Evolutionary conservation across 2,113 vertebrate genomes (phyloP).

Genomic region (Melanotaenia duboulayi): DNA sequence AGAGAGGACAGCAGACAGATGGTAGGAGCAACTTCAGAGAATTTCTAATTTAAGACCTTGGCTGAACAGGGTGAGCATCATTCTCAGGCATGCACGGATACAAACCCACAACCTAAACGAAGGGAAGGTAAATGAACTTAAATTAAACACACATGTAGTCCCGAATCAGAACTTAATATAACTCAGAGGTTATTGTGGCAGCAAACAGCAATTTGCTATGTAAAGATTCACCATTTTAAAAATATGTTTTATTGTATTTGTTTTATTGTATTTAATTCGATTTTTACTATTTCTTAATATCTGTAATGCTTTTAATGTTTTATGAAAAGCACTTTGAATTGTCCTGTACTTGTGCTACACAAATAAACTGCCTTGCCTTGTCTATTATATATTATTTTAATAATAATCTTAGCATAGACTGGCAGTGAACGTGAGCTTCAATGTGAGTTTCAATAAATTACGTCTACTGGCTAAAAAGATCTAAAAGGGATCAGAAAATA

Average conservation of each 20-base stretch:
- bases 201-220: not conserved
- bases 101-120: not conserved
- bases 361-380: no score
- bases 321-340: no score
- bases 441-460: not conserved
- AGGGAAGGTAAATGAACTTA: not conserved
- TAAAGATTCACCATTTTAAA: not conserved
- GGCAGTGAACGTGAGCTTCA: no score
- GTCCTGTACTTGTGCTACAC: no score
- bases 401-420: not conserved
- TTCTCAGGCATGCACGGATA: slow-evolving; percentile 14
- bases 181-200: not conserved
- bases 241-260: no score
- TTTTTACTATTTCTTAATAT: no score
- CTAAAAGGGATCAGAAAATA: no score
- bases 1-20: slow-evolving; percentile 62
- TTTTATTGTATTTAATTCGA: no score
- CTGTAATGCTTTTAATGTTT: no score
- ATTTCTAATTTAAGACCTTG: slow-evolving; percentile 45
- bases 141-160: slow-evolving; percentile 2
- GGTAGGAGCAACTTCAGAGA: slow-evolving; percentile 49
- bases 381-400: not conserved
- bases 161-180: not conserved
- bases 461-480: not conserved
- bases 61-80: slow-evolving; percentile 11